phyloP scores from a whole-genome alignment of 2,888 invertebrate genomes.

The Epiperipatus broadwayi region DNA sequence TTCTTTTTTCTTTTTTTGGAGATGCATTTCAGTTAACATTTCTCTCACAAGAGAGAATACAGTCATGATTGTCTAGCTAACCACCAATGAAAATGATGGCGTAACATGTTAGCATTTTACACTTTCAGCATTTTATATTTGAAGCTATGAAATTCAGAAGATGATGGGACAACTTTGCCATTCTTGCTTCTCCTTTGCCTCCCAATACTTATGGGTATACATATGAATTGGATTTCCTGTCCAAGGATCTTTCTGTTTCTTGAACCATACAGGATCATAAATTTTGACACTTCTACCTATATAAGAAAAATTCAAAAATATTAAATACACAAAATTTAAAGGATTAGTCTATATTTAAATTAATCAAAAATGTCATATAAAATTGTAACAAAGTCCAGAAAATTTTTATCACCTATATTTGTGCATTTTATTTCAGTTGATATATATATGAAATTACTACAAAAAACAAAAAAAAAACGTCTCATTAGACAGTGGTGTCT shows the following conservation, averaged over 20 bases:
- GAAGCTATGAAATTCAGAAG: slow-evolving; percentile 31
- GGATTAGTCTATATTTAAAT: not conserved
- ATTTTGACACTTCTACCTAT: slow-evolving; percentile 45
- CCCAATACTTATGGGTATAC: slow-evolving; percentile 80
- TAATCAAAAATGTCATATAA: not conserved
- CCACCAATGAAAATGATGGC: too few species aligned
- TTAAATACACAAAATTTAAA: slow-evolving; percentile 7
- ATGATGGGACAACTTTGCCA: slow-evolving; percentile 85
- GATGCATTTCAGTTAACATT: too few species aligned
- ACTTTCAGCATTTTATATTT: too few species aligned
- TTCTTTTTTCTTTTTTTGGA: too few species aligned
- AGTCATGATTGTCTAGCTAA: too few species aligned
- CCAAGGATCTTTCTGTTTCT: slow-evolving; percentile 47
- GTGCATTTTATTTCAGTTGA: not conserved
- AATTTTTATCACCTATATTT: not conserved
- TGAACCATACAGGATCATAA: slow-evolving; percentile 75
- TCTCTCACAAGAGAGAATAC: too few species aligned
- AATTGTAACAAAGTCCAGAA: too few species aligned
- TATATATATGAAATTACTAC: not conserved
- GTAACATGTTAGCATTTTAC: too few species aligned
- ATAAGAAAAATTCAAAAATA: slow-evolving; percentile 18
- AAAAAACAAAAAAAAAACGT: too few species aligned
- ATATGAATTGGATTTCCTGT: slow-evolving; percentile 52
- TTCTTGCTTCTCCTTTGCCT: slow-evolving; percentile 62
- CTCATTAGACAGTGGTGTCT: too few species aligned